Percentiles rank a stretch among this genome's conserved stretches.
phyloP scores from a whole-genome alignment of 2,113 vertebrate genomes.

The Macrotis lagotis region DNA sequence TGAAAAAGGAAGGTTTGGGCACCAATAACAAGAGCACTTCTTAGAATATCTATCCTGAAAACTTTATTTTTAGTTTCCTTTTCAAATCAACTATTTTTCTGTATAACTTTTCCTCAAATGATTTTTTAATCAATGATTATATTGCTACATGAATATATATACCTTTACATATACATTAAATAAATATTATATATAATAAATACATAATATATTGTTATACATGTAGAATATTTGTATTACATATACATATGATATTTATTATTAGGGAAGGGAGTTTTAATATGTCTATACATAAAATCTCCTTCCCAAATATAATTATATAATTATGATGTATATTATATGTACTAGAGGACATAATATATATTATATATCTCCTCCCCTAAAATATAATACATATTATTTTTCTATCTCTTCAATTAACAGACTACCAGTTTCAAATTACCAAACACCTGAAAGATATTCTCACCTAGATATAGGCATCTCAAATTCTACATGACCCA shows the following conservation, averaged over 20 bases:
- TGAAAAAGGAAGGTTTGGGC: background rate
- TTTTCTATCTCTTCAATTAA: background rate
- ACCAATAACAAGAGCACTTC: background rate
- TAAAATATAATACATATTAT: no score
- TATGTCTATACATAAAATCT: no score
- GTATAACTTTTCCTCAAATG: background rate
- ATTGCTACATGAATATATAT: background rate
- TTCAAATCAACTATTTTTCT: background rate
- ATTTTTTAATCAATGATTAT: background rate
- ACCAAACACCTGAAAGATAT: background rate
- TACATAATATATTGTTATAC: no score
- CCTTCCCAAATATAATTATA: background rate
- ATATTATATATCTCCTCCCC: background rate
- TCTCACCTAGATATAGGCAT: background rate
- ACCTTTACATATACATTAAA: background rate
- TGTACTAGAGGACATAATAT: background rate
- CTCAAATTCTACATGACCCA: background rate
- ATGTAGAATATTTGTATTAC: background rate
- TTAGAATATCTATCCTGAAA: background rate
- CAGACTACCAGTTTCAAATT: background rate
- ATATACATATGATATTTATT: background rate
- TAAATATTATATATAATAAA: no score
- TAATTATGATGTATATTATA: background rate
- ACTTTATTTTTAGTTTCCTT: background rate
- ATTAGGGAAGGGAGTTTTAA: no score